A percentile compares a stretch with the other conserved stretches of the same genome.
Evolutionary conservation across 1,140 invertebrate species (phyloP).

Genomic region (Drosophila tani): DNA sequence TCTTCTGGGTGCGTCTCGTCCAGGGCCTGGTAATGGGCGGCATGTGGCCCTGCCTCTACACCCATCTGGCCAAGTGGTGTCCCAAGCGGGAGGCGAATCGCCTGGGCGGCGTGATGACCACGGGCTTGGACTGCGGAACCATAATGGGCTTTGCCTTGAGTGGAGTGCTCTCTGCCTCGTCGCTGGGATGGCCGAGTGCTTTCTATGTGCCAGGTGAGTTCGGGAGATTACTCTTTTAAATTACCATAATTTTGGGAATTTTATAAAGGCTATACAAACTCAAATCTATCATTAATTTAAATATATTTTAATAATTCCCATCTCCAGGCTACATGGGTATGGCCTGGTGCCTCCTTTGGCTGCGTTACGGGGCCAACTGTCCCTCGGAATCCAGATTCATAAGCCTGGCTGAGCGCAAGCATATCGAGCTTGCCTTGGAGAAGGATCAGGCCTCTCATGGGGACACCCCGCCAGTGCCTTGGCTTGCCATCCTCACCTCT

Average conservation of each 20-base stretch:
- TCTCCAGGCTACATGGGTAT: slow-evolving; percentile 85
- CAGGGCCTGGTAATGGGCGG: slow-evolving; percentile 93
- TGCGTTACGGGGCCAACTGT: slow-evolving; percentile 87
- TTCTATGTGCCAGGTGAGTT: slow-evolving; percentile 91
- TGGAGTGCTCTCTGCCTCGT: slow-evolving; percentile 88
- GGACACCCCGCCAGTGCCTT: slow-evolving; percentile 86
- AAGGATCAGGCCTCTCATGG: slow-evolving; percentile 54
- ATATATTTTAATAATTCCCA: slow-evolving; percentile 80
- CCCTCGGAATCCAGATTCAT: slow-evolving; percentile 88
- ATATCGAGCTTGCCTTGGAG: slow-evolving; percentile 86
- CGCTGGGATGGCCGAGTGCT: slow-evolving; percentile 90
- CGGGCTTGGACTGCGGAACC: slow-evolving; percentile 90
- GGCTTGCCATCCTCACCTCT: slow-evolving; percentile 91
- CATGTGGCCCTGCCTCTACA: slow-evolving; percentile 92
- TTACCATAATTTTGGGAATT: too few relatives aligned
- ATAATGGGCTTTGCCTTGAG: slow-evolving; percentile 89
- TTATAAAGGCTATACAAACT: too few relatives aligned
- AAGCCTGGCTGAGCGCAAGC: slow-evolving; percentile 87
- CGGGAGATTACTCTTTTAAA: too few relatives aligned
- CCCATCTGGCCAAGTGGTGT: slow-evolving; percentile 84
- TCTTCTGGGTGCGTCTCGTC: slow-evolving; percentile 88
- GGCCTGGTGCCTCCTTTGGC: slow-evolving; percentile 88
- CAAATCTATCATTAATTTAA: neutral
- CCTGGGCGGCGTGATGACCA: slow-evolving; percentile 87
- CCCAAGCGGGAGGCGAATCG: slow-evolving; percentile 87